A percentile compares a stretch with the other conserved stretches of the same genome.
These are phyloP conservation scores for Apistogramma diplotaenia DNA, from an alignment of 2,113 vertebrate genomes.

Conservation along the genomic window DNA sequence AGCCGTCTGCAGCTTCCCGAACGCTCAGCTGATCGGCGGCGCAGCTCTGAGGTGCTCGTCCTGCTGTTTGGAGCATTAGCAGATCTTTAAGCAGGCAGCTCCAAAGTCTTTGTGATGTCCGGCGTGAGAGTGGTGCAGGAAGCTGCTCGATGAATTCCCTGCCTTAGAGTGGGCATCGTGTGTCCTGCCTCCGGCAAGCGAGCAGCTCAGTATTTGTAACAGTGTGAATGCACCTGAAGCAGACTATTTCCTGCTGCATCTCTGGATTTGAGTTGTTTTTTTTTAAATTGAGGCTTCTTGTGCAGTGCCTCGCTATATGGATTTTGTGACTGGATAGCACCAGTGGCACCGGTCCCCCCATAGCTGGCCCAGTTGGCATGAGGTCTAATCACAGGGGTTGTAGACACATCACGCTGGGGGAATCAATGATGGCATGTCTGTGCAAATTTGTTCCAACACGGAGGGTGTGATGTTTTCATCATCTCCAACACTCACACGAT, in stretches of 20 bases:
- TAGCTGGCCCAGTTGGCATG: slow-evolving; percentile 36
- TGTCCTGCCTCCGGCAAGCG: background rate
- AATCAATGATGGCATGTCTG: slow-evolving; percentile 37
- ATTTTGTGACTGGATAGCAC: slow-evolving; percentile 2
- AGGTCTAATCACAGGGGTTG: slow-evolving; percentile 23
- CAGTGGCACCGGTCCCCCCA: background rate
- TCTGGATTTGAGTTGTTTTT: background rate
- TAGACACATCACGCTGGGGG: slow-evolving; percentile 22
- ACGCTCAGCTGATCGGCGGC: background rate
- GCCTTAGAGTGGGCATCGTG: background rate
- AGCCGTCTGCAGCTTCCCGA: background rate
- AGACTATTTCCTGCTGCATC: background rate
- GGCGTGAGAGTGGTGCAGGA: too few relatives aligned
- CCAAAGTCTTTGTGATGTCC: background rate
- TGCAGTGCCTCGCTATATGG: background rate
- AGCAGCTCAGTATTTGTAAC: background rate
- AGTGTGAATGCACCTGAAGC: background rate
- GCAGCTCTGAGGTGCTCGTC: background rate
- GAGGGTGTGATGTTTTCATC: slow-evolving; percentile 42
- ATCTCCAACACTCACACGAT: slow-evolving; percentile 15
- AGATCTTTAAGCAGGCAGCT: background rate
- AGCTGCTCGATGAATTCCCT: background rate
- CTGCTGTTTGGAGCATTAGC: too few relatives aligned
- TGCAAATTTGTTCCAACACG: slow-evolving; percentile 25
- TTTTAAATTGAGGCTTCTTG: background rate